phyloP scores from a whole-genome alignment of 2,888 invertebrate genomes.

The Synergus laeviventris region DNA sequence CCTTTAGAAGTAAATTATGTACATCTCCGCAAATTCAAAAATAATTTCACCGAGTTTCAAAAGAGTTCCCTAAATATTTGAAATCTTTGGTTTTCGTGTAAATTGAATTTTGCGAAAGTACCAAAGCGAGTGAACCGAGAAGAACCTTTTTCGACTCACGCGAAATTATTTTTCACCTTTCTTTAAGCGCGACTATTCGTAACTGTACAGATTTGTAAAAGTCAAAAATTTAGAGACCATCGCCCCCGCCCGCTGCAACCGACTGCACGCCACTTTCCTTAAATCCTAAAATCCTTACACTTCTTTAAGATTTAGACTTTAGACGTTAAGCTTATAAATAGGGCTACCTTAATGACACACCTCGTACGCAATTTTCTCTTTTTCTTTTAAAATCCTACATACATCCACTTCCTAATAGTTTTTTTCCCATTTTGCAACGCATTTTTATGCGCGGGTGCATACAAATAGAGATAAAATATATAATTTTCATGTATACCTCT shows the following conservation, averaged over 20 bases:
- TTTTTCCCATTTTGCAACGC: conserved; percentile 52
- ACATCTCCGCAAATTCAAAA: conserved; percentile 65
- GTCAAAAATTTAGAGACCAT: conserved; percentile 51
- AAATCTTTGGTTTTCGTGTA: conserved; percentile 14
- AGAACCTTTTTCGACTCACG: not conserved
- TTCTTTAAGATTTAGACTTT: conserved; percentile 62
- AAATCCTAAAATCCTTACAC: conserved; percentile 62
- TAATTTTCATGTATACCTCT: conserved; percentile 63
- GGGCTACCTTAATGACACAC: conserved; percentile 64
- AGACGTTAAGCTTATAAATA: conserved; percentile 63
- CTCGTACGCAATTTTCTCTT: conserved; percentile 59
- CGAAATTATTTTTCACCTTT: not conserved
- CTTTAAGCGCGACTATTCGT: not conserved
- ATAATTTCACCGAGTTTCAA: conserved; percentile 11
- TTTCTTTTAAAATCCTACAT: conserved; percentile 61
- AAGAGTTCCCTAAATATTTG: not conserved
- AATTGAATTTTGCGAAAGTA: conserved; percentile 9
- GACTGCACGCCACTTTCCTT: conserved; percentile 65
- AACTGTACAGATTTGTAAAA: conserved; percentile 41
- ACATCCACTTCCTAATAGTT: conserved; percentile 60
- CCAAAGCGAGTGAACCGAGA: not conserved
- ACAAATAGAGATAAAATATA: conserved; percentile 74
- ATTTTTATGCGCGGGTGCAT: conserved; percentile 65
- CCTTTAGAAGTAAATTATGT: conserved; percentile 68
- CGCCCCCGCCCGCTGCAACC: conserved; percentile 67